phyloP scores from a whole-genome alignment of 2,888 invertebrate species.

The Venustoraphidia nigricollis region DNA sequence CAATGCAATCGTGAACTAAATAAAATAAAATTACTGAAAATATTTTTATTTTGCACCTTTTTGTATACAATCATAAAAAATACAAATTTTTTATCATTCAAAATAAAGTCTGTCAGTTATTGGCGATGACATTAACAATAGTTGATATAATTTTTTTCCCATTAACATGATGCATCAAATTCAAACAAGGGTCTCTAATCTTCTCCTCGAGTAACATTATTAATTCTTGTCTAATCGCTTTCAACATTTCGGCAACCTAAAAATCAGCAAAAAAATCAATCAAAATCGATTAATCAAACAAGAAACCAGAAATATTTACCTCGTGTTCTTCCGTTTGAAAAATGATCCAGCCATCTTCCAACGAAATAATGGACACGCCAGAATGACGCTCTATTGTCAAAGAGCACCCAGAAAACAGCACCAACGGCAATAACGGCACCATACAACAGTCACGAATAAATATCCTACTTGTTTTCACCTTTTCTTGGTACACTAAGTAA shows the following conservation, averaged over 20 bases:
- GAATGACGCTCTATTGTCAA: conserved; percentile 56
- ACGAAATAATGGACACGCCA: conserved; percentile 53
- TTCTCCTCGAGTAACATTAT: conserved; percentile 67
- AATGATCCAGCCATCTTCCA: conserved; percentile 73
- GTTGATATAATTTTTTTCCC: conserved; percentile 62
- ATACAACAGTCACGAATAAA: conserved; percentile 69
- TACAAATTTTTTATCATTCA: conserved; percentile 1
- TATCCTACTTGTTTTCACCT: conserved; percentile 63
- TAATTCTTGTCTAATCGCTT: conserved; percentile 60
- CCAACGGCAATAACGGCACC: conserved; percentile 58
- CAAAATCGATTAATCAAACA: background rate
- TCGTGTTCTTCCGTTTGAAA: conserved; percentile 62
- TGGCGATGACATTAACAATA: conserved; percentile 53
- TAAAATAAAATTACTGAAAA: no score
- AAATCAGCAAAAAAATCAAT: conserved; percentile 14
- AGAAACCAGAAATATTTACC: conserved; percentile 25
- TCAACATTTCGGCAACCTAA: conserved; percentile 67
- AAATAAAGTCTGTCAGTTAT: conserved; percentile 25
- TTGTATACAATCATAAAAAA: background rate
- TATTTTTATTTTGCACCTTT: no score
- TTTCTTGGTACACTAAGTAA: conserved; percentile 69
- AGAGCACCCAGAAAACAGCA: conserved; percentile 58
- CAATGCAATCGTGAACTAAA: no score
- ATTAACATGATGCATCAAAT: conserved; percentile 55
- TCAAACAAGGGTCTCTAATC: conserved; percentile 65